phyloP scores from a whole-genome alignment of 2,888 invertebrate genomes.

The Drosophila borealis region DNA sequence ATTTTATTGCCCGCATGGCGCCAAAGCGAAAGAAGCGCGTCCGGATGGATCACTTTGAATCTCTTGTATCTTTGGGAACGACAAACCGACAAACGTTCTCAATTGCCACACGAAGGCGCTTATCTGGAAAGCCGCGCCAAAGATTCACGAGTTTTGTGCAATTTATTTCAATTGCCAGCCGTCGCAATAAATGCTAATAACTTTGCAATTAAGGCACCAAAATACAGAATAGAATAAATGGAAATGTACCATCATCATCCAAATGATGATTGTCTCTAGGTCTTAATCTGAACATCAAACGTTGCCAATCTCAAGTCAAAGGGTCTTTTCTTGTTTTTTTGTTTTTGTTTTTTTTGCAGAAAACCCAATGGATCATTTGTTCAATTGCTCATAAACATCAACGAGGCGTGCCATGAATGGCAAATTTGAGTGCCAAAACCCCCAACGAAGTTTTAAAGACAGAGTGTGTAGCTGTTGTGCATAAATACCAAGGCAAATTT shows the following conservation, averaged over 20 bases:
- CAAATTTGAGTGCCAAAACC: conserved; percentile 18
- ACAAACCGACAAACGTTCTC: conserved; percentile 21
- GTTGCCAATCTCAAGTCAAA: conserved; percentile 29
- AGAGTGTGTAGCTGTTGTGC: not conserved
- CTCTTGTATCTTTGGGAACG: conserved; percentile 7
- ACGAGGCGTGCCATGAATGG: conserved; percentile 27
- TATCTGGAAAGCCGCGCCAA: conserved; percentile 46
- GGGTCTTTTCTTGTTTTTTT: not conserved
- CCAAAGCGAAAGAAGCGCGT: conserved; percentile 49
- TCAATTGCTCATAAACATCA: conserved; percentile 44
- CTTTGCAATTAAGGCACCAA: conserved; percentile 63
- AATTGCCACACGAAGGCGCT: conserved; percentile 36
- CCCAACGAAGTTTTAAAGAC: conserved; percentile 15
- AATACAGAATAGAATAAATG: conserved; percentile 45
- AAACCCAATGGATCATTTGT: conserved; percentile 37
- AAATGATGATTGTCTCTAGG: conserved; percentile 45
- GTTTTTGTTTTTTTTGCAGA: not conserved
- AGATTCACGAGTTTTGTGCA: conserved; percentile 45
- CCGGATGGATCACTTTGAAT: conserved; percentile 43
- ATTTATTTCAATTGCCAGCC: conserved; percentile 71
- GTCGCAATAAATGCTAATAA: conserved; percentile 63
- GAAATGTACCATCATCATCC: conserved; percentile 7
- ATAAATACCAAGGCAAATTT: not conserved
- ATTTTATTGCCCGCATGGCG: conserved; percentile 74
- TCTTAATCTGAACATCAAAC: conserved; percentile 38